Evolutionary conservation across 1,140 invertebrate genomes (phyloP).

Genomic region (Bombyx mandarina): DNA sequence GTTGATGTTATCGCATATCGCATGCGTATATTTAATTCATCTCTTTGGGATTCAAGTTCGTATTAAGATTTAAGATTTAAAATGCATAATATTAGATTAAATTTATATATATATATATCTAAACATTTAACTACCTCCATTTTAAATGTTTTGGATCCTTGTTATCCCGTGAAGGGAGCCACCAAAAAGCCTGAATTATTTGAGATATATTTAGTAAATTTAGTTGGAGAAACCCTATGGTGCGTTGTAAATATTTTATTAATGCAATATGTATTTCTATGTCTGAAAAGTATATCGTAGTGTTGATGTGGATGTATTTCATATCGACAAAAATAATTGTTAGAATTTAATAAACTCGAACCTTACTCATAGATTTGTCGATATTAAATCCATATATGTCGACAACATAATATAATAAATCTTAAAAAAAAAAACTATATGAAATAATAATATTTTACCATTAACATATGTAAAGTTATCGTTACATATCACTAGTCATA

Average conservation of each 20-base stretch:
- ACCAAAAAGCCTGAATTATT: conserved; percentile 60
- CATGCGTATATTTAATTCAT: too few species aligned
- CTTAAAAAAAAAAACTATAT: neutral
- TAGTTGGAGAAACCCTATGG: conserved; percentile 40
- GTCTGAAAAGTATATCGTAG: neutral
- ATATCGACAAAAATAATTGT: neutral
- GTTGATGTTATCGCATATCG: too few species aligned
- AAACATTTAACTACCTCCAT: conserved; percentile 48
- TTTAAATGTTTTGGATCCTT: conserved; percentile 32
- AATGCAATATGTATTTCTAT: neutral
- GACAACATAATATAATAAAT: neutral
- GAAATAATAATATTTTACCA: conserved; percentile 22
- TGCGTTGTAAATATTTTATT: conserved; percentile 36
- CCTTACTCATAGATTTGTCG: neutral
- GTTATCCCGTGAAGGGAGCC: conserved; percentile 39
- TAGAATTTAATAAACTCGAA: too few species aligned
- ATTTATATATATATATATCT: too few species aligned
- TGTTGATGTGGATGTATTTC: neutral
- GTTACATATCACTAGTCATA: conserved; percentile 69
- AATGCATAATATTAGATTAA: too few species aligned
- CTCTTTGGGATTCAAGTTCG: too few species aligned
- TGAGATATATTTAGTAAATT: conserved; percentile 37
- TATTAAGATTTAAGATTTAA: too few species aligned
- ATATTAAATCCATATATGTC: neutral
- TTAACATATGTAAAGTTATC: conserved; percentile 52